Percentiles rank a stretch among this genome's conserved stretches.
phyloP scores from a whole-genome alignment of 2,113 vertebrate genomes.

The Eudyptes chrysolophus region DNA sequence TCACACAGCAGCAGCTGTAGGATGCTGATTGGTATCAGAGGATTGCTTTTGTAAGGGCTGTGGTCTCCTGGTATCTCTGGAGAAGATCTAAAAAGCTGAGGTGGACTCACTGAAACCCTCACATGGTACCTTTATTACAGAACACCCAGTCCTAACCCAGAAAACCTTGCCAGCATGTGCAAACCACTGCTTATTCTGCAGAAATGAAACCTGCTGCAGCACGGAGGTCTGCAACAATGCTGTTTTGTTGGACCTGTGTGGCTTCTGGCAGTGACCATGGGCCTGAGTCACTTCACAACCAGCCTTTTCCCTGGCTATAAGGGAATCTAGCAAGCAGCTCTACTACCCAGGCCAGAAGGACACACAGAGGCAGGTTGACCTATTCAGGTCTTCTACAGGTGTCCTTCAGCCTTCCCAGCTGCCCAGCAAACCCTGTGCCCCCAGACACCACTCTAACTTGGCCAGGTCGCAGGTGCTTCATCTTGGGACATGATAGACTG shows the following conservation, averaged over 20 bases:
- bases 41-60: not conserved
- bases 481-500: too few species aligned
- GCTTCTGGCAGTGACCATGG: not conserved
- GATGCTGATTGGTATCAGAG: not conserved
- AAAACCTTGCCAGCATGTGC: not conserved
- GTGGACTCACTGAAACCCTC: not conserved
- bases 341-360: not conserved
- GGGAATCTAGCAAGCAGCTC: not conserved
- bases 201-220: not conserved
- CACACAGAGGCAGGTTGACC: rapidly evolving
- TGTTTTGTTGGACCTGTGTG: not conserved
- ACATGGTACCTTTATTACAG: not conserved
- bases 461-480: not conserved
- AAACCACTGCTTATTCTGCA: not conserved
- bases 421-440: not conserved
- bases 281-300: not conserved
- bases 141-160: not conserved
- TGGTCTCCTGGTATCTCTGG: not conserved
- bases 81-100: not conserved
- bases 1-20: not conserved
- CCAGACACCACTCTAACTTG: not conserved
- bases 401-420: not conserved
- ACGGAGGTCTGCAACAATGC: not conserved
- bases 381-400: not conserved
- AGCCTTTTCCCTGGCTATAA: not conserved